Conservation (phyloP, 2,797 vertebrate genomes). For the Brotula barbata region DNA sequence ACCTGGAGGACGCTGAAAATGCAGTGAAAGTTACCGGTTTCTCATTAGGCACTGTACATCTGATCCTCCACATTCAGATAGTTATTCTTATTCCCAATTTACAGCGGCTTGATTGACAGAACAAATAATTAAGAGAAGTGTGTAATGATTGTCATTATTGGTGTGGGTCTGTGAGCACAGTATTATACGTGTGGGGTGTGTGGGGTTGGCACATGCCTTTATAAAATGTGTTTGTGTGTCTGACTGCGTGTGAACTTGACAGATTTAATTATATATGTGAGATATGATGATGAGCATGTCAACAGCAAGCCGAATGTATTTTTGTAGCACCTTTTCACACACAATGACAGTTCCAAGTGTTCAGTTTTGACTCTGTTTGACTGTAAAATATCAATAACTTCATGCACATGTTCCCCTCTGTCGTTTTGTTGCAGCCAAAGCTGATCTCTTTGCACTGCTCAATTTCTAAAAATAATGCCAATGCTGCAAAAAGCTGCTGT, state of each 20-base stretch:
- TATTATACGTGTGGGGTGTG: constrained; percentile 3
- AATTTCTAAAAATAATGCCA: neutral
- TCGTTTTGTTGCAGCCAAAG: neutral
- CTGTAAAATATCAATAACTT: neutral
- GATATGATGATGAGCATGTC: constrained; percentile 8
- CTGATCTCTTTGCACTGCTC: neutral
- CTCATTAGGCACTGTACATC: constrained; percentile 85
- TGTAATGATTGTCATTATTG: constrained; percentile 80
- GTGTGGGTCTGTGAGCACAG: constrained; percentile 65
- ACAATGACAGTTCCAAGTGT: too few species aligned
- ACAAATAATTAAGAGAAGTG: constrained; percentile 86
- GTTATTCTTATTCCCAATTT: constrained; percentile 92
- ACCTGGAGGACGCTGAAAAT: constrained; percentile 83
- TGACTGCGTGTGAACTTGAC: neutral
- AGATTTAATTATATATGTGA: neutral
- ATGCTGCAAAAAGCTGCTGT: too few species aligned
- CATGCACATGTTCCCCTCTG: neutral
- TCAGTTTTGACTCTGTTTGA: neutral
- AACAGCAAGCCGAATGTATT: neutral
- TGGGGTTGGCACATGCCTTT: neutral
- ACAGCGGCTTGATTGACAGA: constrained; percentile 82
- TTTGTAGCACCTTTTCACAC: neutral
- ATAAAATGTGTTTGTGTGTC: neutral
- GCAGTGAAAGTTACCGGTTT: constrained; percentile 74
- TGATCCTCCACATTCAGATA: constrained; percentile 84